These are phyloP conservation scores for Perodicticus potto DNA, from an alignment of 2,797 vertebrate genomes.

Conservation along the genomic window DNA sequence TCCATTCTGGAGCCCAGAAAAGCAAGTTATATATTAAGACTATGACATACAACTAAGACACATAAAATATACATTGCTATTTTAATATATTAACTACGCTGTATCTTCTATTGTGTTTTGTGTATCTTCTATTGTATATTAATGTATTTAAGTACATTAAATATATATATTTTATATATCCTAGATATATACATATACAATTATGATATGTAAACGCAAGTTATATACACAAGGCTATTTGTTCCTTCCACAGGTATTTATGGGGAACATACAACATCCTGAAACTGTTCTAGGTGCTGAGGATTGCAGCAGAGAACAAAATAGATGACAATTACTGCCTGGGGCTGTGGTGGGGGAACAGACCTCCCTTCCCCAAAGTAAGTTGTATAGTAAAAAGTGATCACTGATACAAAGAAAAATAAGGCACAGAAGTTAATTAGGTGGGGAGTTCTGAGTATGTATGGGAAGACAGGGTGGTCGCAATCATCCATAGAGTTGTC, in stretches of 20 bases:
- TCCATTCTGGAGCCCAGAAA: background rate
- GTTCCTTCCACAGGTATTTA: background rate
- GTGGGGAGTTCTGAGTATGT: background rate
- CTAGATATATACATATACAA: background rate
- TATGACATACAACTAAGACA: background rate
- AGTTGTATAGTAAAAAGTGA: background rate
- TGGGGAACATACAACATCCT: background rate
- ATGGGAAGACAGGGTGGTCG: accelerated
- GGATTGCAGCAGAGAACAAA: background rate
- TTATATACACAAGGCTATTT: too few species aligned
- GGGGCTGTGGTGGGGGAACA: too few species aligned
- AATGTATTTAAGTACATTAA: background rate
- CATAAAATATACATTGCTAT: background rate
- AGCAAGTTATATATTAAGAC: background rate
- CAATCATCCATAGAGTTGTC: background rate
- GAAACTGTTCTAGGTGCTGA: background rate
- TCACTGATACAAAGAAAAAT: background rate
- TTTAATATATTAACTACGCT: background rate
- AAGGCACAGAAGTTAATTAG: background rate
- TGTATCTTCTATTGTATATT: background rate
- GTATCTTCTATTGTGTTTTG: background rate
- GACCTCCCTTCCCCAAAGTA: too few species aligned
- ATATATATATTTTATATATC: background rate
- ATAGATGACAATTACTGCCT: background rate
- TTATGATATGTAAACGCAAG: background rate